A percentile compares a stretch with the other conserved stretches of the same genome.
Conservation (phyloP, 2,113 vertebrate species). For the Silurus meridionalis region DNA sequence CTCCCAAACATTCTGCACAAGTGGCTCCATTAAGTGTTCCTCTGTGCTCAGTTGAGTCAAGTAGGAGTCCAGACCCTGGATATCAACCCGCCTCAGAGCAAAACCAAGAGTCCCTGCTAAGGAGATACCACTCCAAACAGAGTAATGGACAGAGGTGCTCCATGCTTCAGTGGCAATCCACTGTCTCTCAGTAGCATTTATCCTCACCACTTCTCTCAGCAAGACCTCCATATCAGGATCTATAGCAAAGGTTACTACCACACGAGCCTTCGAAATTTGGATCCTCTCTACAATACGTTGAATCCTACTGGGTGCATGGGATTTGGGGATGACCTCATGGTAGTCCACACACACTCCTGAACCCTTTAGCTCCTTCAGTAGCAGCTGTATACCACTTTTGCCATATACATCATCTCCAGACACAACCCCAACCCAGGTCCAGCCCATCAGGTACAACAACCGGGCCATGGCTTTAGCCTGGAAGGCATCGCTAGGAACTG, state of each 20-base stretch:
- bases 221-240: conserved; percentile 48
- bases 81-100: conserved; percentile 56
- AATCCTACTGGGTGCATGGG: conserved; percentile 41
- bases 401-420: conserved; percentile 61
- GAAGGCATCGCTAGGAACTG: conserved; percentile 61
- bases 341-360: conserved; percentile 59
- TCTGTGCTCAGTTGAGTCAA: conserved; percentile 53
- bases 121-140: conserved; percentile 38
- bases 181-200: conserved; percentile 61
- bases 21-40: conserved; percentile 47
- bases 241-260: conserved; percentile 60
- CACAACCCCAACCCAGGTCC: conserved; percentile 63
- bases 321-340: conserved; percentile 57
- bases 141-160: conserved; percentile 51
- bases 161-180: conserved; percentile 66
- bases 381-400: conserved; percentile 57
- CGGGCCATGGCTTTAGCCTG: conserved; percentile 56
- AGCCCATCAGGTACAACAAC: conserved; percentile 56
- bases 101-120: conserved; percentile 63
- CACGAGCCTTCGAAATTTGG: conserved; percentile 54
- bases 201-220: conserved; percentile 56
- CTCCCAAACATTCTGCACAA: conserved; percentile 64
- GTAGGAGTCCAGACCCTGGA: conserved; percentile 57
- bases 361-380: conserved; percentile 55
- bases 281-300: conserved; percentile 56